Evolutionary conservation across 2,797 vertebrate genomes (phyloP).

Genomic region (Periparus ater): DNA sequence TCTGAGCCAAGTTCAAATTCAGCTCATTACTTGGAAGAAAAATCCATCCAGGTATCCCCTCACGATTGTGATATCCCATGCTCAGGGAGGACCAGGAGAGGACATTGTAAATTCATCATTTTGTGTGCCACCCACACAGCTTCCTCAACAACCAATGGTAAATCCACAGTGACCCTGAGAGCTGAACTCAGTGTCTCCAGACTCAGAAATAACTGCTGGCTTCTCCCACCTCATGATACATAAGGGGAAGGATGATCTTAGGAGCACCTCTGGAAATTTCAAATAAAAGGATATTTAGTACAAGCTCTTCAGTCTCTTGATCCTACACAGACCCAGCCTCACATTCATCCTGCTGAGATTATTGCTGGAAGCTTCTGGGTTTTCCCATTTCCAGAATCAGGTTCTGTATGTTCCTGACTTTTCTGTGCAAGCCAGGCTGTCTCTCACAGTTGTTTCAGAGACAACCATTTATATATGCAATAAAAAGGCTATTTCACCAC

Average conservation of each 20-base stretch:
- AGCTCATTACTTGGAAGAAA: background rate
- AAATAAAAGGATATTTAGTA: background rate
- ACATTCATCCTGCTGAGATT: background rate
- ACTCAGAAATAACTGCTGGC: background rate
- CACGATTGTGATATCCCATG: accelerated
- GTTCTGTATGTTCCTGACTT: background rate
- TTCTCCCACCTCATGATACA: background rate
- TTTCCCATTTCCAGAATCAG: background rate
- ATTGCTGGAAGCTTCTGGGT: background rate
- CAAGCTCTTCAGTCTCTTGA: background rate
- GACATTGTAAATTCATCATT: background rate
- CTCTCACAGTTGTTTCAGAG: background rate
- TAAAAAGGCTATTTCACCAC: slow-evolving; percentile 19
- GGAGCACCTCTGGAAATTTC: background rate
- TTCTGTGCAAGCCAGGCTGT: background rate
- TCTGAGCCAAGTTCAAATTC: background rate
- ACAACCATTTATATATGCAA: background rate
- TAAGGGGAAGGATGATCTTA: background rate
- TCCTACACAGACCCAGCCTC: background rate
- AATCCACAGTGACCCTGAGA: background rate
- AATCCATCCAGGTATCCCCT: no score
- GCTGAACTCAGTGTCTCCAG: background rate
- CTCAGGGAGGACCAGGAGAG: background rate
- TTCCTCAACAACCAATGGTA: background rate
- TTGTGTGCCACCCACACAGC: background rate